Evolutionary conservation across 37 sponge, comb jelly and placozoan species (phyloP), one percentile per base, ranked within the genome.

Genomic region (Beroe ovata): DNA sequence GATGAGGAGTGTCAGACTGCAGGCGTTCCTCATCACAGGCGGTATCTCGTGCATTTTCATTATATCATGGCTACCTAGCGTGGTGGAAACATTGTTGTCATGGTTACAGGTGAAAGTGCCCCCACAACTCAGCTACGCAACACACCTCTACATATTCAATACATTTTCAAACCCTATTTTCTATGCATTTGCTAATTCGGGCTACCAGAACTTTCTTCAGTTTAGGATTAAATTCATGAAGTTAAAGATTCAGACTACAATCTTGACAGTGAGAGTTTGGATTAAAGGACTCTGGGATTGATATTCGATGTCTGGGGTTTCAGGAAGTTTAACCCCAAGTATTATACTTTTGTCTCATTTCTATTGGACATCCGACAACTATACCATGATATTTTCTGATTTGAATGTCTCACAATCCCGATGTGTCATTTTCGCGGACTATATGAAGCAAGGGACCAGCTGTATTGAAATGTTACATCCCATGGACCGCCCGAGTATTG

Each of bases 131-230:
- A 39, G 38, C 8, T 77, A 77, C 84, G 42, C 84, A 14, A 42
- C 84, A 19, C 84, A 77, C 23, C 84, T 77, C 2, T 77, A 77
- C 84, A 77, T 77, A 4, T 6, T 77, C 84, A 77, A 77, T 36
- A 77, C 84, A 16, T 77, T 77, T 36, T 42, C 54, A 4, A 77
- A 77, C 84, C 84, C 84, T 54, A 77, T 77, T 3, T 35, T 77
- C 54, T 77, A 77, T 29, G 84, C 54, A 2, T 77, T 77, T 20
- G 54, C 33, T 8, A 77, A 42, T 20, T 21, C 84, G 8, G 84
- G 84, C n/a, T 77, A 77, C 47, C 33, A 36, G 36, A 39, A 77
- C 19, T 77, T 40, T 54, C 54, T 77, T 6, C 84, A 77, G 84
- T 77, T 77, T 35, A 77, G 33, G 47, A 4, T 77, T n/a, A 77